A percentile compares a stretch with the other conserved stretches of the same genome.
Evolutionary conservation across 37 sponge, comb jelly and placozoan genomes (phyloP).

Genomic region (Tethya wilhelma): DNA sequence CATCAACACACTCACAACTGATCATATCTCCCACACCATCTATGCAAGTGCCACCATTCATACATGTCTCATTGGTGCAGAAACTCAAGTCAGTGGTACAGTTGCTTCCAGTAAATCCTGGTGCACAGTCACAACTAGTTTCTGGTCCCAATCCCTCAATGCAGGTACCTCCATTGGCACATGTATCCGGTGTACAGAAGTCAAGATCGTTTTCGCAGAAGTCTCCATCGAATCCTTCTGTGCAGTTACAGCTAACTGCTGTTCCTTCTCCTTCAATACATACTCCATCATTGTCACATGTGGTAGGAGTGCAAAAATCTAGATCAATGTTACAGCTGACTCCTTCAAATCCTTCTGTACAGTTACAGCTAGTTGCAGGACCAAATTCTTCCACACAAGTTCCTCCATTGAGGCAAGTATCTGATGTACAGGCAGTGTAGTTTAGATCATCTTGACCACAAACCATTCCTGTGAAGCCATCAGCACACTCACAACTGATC

Average conservation of each 20-base stretch:
- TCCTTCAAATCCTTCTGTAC: slow-evolving; percentile 48
- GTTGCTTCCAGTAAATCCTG: slow-evolving; percentile 16
- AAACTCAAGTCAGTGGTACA: neutral
- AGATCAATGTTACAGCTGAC: slow-evolving; percentile 31
- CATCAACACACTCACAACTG: slow-evolving; percentile 31
- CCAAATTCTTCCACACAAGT: slow-evolving; percentile 58
- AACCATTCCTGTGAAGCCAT: slow-evolving; percentile 16
- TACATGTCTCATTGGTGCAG: slow-evolving; percentile 31
- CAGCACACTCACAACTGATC: slow-evolving; percentile 45
- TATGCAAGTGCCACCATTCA: slow-evolving; percentile 65
- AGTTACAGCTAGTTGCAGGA: slow-evolving; percentile 16
- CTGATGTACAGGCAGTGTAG: slow-evolving; percentile 17
- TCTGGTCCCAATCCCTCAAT: slow-evolving; percentile 34
- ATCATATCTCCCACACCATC: slow-evolving; percentile 18
- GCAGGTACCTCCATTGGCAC: slow-evolving; percentile 68
- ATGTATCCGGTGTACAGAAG: slow-evolving; percentile 1
- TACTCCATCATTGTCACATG: slow-evolving; percentile 66
- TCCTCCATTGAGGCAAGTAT: slow-evolving; percentile 50
- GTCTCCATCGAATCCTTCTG: slow-evolving; percentile 10
- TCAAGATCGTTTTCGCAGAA: slow-evolving; percentile 7
- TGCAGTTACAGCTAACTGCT: slow-evolving; percentile 15
- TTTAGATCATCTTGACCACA: slow-evolving; percentile 2
- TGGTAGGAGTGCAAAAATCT: slow-evolving; percentile 21
- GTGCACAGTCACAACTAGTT: slow-evolving; percentile 49
- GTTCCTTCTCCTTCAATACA: slow-evolving; percentile 49